A percentile compares a stretch with the other conserved stretches of the same genome.
Evolutionary conservation across 2,113 vertebrate species (phyloP).

Genomic region (Suricata suricatta): DNA sequence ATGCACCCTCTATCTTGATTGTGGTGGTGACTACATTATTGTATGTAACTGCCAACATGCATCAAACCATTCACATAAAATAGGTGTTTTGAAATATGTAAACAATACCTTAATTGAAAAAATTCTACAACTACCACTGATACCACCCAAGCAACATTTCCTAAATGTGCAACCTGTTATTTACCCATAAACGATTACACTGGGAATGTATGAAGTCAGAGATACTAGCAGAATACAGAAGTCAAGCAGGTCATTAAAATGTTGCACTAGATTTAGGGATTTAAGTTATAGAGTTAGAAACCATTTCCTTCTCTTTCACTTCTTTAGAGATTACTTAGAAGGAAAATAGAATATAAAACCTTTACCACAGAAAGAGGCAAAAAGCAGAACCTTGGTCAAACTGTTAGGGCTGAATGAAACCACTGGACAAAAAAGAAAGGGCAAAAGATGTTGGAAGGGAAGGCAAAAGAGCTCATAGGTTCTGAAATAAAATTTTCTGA

Average conservation of each 20-base stretch:
- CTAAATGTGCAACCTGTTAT: not conserved
- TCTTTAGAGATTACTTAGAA: not conserved
- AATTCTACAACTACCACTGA: not conserved
- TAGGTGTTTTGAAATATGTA: not conserved
- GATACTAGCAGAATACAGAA: not conserved
- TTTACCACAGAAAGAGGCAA: not conserved
- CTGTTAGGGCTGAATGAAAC: not conserved
- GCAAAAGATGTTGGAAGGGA: not conserved
- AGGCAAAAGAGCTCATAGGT: not conserved
- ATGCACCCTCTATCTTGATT: not conserved
- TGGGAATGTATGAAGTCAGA: not conserved
- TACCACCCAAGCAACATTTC: not conserved
- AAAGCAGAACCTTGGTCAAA: not conserved
- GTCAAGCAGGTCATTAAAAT: not conserved
- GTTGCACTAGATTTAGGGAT: not conserved
- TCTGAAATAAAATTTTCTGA: not conserved
- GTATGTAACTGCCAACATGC: not conserved
- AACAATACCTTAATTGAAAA: not conserved
- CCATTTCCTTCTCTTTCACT: not conserved
- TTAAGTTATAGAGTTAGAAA: not conserved
- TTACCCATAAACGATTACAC: not conserved
- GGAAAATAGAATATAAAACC: not conserved
- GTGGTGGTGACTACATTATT: not conserved
- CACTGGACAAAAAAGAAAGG: not conserved
- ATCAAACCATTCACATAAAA: not conserved